Evolutionary conservation across 2,888 invertebrate genomes (phyloP).

Genomic region (Mythimna pallens): DNA sequence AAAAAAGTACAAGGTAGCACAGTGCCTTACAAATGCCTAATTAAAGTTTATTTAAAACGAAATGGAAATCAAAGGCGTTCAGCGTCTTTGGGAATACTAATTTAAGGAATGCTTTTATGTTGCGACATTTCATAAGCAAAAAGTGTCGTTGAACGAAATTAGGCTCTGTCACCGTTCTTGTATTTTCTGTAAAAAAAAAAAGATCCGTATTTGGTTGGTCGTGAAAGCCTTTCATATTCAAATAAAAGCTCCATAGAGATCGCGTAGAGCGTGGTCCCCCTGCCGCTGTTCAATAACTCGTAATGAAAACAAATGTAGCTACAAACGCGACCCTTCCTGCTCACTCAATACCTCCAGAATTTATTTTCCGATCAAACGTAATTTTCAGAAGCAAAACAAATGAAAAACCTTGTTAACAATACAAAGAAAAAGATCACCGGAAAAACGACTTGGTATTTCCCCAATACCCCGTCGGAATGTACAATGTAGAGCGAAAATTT

Average conservation of each 20-base stretch:
- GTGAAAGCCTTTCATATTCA: conserved; percentile 74
- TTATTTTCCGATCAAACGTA: conserved; percentile 77
- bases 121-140: conserved; percentile 30
- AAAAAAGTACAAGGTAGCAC: conserved; percentile 27
- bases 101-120: conserved; percentile 23
- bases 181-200: conserved; percentile 56
- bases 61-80: conserved; percentile 43
- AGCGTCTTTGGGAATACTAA: conserved; percentile 42
- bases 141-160: conserved; percentile 41
- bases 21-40: conserved; percentile 24
- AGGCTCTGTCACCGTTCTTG: conserved; percentile 17
- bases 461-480: conserved; percentile 21
- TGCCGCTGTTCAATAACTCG: conserved; percentile 80
- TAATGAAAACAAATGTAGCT: conserved; percentile 85
- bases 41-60: conserved; percentile 29
- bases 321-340: conserved; percentile 80
- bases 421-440: conserved; percentile 57
- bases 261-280: conserved; percentile 72
- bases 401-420: conserved; percentile 59
- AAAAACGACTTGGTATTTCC: conserved; percentile 32
- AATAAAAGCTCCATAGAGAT: conserved; percentile 75
- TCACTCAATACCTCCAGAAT: conserved; percentile 77
- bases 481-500: conserved; percentile 36
- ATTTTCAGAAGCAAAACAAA: conserved; percentile 74
- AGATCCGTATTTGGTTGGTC: conserved; percentile 60